Conservation (phyloP, 2,797 vertebrate species). For the Carduelis carduelis region DNA sequence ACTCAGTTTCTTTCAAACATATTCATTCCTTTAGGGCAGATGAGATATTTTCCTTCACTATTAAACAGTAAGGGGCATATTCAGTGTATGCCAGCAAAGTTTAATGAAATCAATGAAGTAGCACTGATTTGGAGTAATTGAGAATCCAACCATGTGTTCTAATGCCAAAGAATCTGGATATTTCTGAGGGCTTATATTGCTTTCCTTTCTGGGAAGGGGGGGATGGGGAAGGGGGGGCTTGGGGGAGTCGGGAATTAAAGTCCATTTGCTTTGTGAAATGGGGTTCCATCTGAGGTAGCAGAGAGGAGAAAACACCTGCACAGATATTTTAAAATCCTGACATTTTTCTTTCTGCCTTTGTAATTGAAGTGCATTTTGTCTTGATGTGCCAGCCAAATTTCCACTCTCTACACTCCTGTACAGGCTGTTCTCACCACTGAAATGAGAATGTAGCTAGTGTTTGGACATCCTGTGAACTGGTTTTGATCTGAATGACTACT, state of each 20-base stretch:
- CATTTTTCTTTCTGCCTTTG: neutral
- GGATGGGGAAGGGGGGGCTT: neutral
- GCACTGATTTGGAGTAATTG: slow-evolving; percentile 63
- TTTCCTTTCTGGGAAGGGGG: neutral
- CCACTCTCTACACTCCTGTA: neutral
- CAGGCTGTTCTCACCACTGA: neutral
- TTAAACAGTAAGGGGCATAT: slow-evolving; percentile 55
- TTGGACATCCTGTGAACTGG: neutral
- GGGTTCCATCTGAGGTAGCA: neutral
- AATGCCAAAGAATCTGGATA: slow-evolving; percentile 34
- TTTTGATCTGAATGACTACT: neutral
- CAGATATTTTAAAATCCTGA: neutral
- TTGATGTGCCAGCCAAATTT: neutral
- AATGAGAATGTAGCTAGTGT: neutral
- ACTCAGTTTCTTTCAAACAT: neutral
- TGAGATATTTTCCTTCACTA: slow-evolving; percentile 4
- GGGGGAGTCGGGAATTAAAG: neutral
- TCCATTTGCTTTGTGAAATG: neutral
- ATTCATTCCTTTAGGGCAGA: neutral
- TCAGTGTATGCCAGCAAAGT: slow-evolving; percentile 49
- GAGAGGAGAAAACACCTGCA: neutral
- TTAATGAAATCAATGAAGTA: slow-evolving; percentile 58
- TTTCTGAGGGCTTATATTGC: slow-evolving; percentile 15
- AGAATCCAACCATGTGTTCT: slow-evolving; percentile 47
- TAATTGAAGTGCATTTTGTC: neutral